Percentiles rank a stretch among this genome's conserved stretches.
phyloP scores from a whole-genome alignment of 2,888 invertebrate genomes.

The Drosophila falleni region DNA sequence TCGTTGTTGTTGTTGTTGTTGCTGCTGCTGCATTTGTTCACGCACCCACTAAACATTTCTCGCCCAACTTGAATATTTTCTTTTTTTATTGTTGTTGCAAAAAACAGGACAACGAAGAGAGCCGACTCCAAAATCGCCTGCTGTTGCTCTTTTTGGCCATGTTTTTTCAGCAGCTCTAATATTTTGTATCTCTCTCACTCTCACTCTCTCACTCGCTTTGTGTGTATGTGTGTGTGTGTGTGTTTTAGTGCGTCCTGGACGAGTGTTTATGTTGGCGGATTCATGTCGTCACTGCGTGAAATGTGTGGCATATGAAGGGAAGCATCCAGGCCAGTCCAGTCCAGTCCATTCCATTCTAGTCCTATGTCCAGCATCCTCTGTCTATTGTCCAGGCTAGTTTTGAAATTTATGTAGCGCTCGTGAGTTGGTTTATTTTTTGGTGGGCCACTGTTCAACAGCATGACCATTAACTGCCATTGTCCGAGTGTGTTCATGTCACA shows the following conservation, averaged over 20 bases:
- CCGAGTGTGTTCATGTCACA: constrained; percentile 73
- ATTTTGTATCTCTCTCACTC: constrained; percentile 56
- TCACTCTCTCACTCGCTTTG: constrained; percentile 25
- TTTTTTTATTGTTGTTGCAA: constrained; percentile 14
- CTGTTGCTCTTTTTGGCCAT: constrained; percentile 62
- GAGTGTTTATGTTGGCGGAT: constrained; percentile 80
- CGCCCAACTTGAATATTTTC: constrained; percentile 36
- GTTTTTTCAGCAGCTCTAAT: constrained; percentile 61
- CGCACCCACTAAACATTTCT: constrained; percentile 68
- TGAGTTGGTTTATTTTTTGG: constrained; percentile 78
- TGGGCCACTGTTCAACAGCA: constrained; percentile 59
- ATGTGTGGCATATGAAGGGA: constrained; percentile 75
- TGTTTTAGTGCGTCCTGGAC: constrained; percentile 52
- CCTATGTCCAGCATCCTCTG: constrained; percentile 1
- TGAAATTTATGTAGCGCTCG: constrained; percentile 80
- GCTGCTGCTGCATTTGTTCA: constrained; percentile 57
- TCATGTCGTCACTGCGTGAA: constrained; percentile 82
- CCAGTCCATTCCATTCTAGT: background rate
- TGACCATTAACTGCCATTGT: constrained; percentile 77
- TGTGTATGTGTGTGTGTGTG: constrained; percentile 36
- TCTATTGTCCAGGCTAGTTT: constrained; percentile 68
- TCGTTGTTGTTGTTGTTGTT: constrained; percentile 35
- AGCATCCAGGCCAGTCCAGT: constrained; percentile 3
- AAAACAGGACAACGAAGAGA: constrained; percentile 15
- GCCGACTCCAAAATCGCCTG: constrained; percentile 32